Evolutionary conservation across 2,797 vertebrate genomes (phyloP), one percentile per base, ranked within the genome.

Genomic region (Vultur gryphus): DNA sequence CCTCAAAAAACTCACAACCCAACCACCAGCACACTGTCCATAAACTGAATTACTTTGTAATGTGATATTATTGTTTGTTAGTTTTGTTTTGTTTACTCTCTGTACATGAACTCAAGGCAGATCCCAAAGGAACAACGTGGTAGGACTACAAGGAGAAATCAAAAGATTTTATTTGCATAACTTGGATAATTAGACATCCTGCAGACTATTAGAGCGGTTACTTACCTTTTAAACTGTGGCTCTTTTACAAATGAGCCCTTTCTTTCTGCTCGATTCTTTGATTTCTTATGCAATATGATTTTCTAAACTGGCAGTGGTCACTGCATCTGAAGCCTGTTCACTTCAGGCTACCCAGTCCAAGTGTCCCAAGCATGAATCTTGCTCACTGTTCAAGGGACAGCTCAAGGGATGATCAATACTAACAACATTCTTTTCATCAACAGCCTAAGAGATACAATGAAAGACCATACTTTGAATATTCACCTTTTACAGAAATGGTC

Each of bases 91-190:
- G 44, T 77, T 93, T 95, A 87, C 18, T 96, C 58, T 69, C 67
- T 88, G n/a, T 91, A 92, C 77, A 61, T 91, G 95, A 87, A 88
- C 54, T 96, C 87, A 73, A 97, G 65, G 37, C 21, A 69, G 70
- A 90, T 94, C 91, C 87, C 83, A 90, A 87, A 96, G 91, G 92
- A 97, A 65, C n/a, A 87, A 57, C 0, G 0, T 51, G 54, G 87
- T 67, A 71, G 54, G 43, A 39, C 41, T 88, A 84, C 19, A 61
- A 67, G 79, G 76, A 93, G 67, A 95, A 97, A 95, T 84, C 23
- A 78, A 71, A 79, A 95, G 2, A 95, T 81, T 96, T 95, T 96
- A 95, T 86, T 97, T 93, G 91, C 69, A 81, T 94, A 88, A 92
- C 25, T 95, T 93, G 16, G 20, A 93, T 93, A 97, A 98, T 95